Base-by-base conservation (phyloP, 2,888 invertebrate genomes). In the Andrena haemorrhoa region DNA sequence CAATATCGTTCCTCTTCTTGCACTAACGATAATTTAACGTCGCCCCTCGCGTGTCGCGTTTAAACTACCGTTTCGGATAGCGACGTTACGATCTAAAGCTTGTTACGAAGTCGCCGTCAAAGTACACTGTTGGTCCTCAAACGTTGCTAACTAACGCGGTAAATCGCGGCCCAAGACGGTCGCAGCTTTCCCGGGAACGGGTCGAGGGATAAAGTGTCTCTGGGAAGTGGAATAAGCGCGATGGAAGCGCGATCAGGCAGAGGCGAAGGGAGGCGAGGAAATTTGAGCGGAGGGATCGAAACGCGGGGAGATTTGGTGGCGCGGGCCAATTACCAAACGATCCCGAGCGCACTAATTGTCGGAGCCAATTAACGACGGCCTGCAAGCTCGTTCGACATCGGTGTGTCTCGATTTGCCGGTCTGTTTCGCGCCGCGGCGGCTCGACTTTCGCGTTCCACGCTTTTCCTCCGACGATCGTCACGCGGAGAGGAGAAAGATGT, bases 371-470 rank as follows among this genome's bases (percentile, higher is more conserved):
- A 83, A 73, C 64, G 49, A 49, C 20, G 61, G 47, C 74, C 77
- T 12, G 68, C 77, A 61, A 78, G 51, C 78, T 76, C 41, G 63
- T 75, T 78, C 68, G 72, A 61, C 73, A 76, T 70, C 65, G 33
- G 75, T 75, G 56, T 79, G 56, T 82, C 86, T 72, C 76, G 77
- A 79, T 82, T 89, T 89, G 87, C 87, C 87, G 87, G 87, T 90
- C 89, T 90, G 87, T 89, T 89, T 89, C 87, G 58, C 86, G 26
- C 51, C 61, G 51, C 65, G 75, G 41, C 41, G 16, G 16, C 16
- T 41, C 87, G 84, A 89, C 89, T 90, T 89, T 90, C 90, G 82
- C 89, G 85, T 74, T 87, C 81, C 86, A 74, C 79, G 80, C 86
- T 86, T 86, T 86, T 86, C 74, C 83, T 73, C 65, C 74, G 64